phyloP scores from a whole-genome alignment of 2,797 vertebrate species.

The Prionace glauca region DNA sequence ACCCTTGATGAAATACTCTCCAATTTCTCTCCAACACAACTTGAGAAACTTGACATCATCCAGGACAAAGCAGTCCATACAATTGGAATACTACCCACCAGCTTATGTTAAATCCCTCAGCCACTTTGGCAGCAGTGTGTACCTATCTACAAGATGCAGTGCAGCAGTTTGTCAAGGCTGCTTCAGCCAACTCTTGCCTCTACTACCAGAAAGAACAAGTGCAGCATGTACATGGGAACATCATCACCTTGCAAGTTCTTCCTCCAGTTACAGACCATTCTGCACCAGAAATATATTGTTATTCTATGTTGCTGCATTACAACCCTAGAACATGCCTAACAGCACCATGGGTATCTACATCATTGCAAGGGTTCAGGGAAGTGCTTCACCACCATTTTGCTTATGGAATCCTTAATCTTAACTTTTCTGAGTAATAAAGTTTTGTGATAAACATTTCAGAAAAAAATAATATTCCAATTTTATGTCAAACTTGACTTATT shows the following conservation, averaged over 20 bases:
- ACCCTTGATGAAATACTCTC: background rate
- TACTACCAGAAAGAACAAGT: background rate
- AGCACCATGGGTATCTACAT: background rate
- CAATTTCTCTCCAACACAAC: background rate
- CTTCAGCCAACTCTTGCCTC: background rate
- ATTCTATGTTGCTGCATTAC: background rate
- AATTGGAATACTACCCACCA: background rate
- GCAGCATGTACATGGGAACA: background rate
- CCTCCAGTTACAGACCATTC: background rate
- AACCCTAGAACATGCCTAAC: background rate
- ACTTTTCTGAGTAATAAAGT: background rate
- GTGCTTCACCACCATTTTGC: background rate
- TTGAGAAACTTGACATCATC: background rate
- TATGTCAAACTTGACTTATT: background rate
- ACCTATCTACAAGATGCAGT: too few relatives aligned
- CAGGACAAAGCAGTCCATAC: background rate
- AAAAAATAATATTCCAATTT: background rate
- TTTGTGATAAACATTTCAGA: background rate
- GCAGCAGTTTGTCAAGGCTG: background rate
- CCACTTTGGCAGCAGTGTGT: background rate
- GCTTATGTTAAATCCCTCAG: background rate
- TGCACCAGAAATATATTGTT: background rate
- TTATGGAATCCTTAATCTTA: too few relatives aligned
- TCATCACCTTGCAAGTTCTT: background rate
- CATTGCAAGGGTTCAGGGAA: too few relatives aligned